Evolutionary conservation across 2,888 invertebrate genomes (phyloP).

Genomic region (Acanthacorydalis orientalis): DNA sequence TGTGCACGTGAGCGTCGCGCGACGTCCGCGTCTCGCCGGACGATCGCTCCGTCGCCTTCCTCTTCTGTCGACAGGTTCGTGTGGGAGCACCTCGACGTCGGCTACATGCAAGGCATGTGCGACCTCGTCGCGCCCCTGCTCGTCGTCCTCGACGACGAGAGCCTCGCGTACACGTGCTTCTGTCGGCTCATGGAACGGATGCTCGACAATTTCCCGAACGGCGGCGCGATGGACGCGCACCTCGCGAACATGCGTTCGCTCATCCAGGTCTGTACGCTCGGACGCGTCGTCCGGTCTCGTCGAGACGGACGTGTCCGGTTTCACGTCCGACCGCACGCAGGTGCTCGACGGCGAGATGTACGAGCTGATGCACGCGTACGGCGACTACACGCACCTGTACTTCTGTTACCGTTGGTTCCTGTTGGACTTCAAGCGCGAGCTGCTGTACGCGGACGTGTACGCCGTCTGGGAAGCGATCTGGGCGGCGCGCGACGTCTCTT

Average conservation of each 20-base stretch:
- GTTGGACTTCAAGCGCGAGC: constrained; percentile 86
- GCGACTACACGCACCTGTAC: constrained; percentile 94
- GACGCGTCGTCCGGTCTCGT: too few species aligned
- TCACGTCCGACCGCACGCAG: too few species aligned
- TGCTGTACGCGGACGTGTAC: constrained; percentile 88
- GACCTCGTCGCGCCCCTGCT: constrained; percentile 85
- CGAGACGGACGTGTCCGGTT: too few species aligned
- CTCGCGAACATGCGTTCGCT: constrained; percentile 88
- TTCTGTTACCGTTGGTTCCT: constrained; percentile 69
- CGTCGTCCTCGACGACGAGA: constrained; percentile 85
- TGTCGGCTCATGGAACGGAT: constrained; percentile 80
- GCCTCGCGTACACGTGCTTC: constrained; percentile 80
- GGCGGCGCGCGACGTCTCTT: constrained; percentile 78
- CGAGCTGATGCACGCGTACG: constrained; percentile 86
- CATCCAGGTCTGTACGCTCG: constrained; percentile 36
- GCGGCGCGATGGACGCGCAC: constrained; percentile 88
- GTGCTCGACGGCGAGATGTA: constrained; percentile 87
- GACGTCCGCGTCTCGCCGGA: background rate
- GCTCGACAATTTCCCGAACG: constrained; percentile 81
- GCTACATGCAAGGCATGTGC: constrained; percentile 98
- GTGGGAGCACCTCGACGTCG: constrained; percentile 86
- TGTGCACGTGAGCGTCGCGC: constrained; percentile 67
- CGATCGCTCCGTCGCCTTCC: too few species aligned
- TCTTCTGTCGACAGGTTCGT: constrained; percentile 59
- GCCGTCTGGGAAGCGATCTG: constrained; percentile 90